Conservation (phyloP, 2,113 vertebrate genomes). For the Cochlearius cochlearius region DNA sequence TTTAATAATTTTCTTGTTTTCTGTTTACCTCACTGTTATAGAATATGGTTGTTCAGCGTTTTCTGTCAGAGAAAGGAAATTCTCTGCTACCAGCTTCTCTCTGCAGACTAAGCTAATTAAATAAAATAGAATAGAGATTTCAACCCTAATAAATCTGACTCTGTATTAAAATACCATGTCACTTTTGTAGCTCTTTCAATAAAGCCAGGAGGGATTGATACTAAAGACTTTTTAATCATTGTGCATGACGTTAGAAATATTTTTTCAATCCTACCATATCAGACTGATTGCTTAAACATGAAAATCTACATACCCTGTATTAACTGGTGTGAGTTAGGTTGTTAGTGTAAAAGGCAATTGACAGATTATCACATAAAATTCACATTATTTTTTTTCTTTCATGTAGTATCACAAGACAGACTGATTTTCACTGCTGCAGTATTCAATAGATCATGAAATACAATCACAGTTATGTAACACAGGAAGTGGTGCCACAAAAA, state of each 20-base stretch:
- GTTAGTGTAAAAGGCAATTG: constrained; percentile 24
- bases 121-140: constrained; percentile 58
- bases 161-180: constrained; percentile 40
- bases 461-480: neutral
- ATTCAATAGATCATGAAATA: neutral
- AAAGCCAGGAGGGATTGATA: constrained; percentile 54
- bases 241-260: constrained; percentile 37
- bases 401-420: neutral
- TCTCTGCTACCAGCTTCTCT: constrained; percentile 25
- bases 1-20: neutral
- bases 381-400: neutral
- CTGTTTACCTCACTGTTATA: neutral
- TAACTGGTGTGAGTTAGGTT: neutral
- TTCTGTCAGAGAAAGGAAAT: constrained; percentile 43
- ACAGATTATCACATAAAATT: constrained; percentile 13
- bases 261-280: constrained; percentile 8
- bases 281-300: constrained; percentile 29
- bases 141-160: constrained; percentile 54
- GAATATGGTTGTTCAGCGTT: neutral
- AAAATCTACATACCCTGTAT: constrained; percentile 13
- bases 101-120: constrained; percentile 57
- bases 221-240: constrained; percentile 44
- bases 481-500: neutral
- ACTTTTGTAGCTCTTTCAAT: constrained; percentile 54
- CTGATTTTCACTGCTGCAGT: constrained; percentile 5